phyloP scores from a whole-genome alignment of 2,113 vertebrate species.

The Bagarius yarrelli region DNA sequence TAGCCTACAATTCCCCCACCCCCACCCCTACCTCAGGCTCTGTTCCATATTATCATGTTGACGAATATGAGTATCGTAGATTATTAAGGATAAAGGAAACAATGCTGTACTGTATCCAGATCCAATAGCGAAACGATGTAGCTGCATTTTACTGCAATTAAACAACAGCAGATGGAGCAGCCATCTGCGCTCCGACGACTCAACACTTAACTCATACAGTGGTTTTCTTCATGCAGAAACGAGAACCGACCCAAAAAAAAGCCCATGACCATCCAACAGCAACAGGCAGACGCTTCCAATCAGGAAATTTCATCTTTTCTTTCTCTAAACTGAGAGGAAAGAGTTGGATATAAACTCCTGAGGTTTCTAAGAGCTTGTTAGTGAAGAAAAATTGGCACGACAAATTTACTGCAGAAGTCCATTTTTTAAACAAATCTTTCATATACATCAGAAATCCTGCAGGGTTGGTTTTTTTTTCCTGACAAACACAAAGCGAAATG shows the following conservation, averaged over 20 bases:
- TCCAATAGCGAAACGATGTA: conserved; percentile 31
- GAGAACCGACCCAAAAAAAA: conserved; percentile 35
- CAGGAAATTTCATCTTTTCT: conserved; percentile 52
- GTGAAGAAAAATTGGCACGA: conserved; percentile 38
- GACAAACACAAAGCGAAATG: neutral
- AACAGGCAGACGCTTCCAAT: conserved; percentile 57
- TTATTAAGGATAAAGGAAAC: conserved; percentile 2
- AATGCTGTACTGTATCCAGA: conserved; percentile 23
- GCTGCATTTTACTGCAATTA: conserved; percentile 26
- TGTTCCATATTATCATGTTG: conserved; percentile 11
- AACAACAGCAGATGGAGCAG: conserved; percentile 34
- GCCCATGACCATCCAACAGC: conserved; percentile 53
- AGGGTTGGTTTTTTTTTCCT: conserved; percentile 18
- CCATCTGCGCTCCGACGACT: conserved; percentile 31
- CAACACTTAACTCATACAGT: conserved; percentile 15
- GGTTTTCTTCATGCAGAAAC: conserved; percentile 27
- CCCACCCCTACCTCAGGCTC: neutral
- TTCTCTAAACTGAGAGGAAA: neutral
- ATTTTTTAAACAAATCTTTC: conserved; percentile 13
- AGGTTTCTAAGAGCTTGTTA: conserved; percentile 44
- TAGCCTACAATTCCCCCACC: neutral
- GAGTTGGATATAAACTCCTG: conserved; percentile 24
- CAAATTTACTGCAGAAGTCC: too few relatives aligned
- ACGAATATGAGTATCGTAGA: conserved; percentile 2
- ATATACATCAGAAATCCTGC: conserved; percentile 5